Evolutionary conservation across 2,888 invertebrate species (phyloP).

Genomic region (Drosophila leonis): DNA sequence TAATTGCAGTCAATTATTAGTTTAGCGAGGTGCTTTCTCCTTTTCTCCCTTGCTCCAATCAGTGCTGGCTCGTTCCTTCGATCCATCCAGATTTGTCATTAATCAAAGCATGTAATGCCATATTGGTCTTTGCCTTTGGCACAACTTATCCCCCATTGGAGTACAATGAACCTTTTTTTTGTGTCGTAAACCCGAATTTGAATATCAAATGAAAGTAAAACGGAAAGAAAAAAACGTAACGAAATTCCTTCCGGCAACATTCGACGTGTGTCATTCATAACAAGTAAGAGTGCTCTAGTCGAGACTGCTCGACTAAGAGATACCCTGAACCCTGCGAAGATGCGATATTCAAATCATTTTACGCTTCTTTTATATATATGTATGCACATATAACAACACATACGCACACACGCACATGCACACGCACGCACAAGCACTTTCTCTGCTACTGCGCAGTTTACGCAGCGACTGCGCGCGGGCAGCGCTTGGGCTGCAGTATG

Average conservation of each 20-base stretch:
- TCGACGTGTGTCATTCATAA: slow-evolving; percentile 67
- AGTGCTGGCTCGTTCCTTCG: background rate
- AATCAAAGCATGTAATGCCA: slow-evolving; percentile 4
- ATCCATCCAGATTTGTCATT: slow-evolving; percentile 6
- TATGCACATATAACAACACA: too few relatives aligned
- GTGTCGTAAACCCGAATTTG: slow-evolving; percentile 10
- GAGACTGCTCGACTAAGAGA: too few relatives aligned
- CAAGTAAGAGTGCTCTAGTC: too few relatives aligned
- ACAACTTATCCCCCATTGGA: slow-evolving; percentile 5
- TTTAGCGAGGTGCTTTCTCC: slow-evolving; percentile 11
- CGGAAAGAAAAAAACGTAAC: slow-evolving; percentile 16
- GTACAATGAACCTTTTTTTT: slow-evolving; percentile 41
- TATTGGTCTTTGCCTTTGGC: background rate
- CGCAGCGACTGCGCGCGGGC: too few relatives aligned
- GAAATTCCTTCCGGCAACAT: slow-evolving; percentile 65
- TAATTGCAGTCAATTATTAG: slow-evolving; percentile 41
- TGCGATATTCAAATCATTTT: too few relatives aligned
- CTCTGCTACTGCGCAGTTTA: too few relatives aligned
- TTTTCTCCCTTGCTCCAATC: background rate
- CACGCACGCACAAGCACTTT: too few relatives aligned
- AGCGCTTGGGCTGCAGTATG: too few relatives aligned
- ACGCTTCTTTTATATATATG: too few relatives aligned
- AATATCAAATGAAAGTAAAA: slow-evolving; percentile 39
- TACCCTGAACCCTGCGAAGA: too few relatives aligned
- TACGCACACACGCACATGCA: too few relatives aligned